Base-by-base conservation (phyloP, 2,113 vertebrate species). In the Empidonax alnorum region DNA sequence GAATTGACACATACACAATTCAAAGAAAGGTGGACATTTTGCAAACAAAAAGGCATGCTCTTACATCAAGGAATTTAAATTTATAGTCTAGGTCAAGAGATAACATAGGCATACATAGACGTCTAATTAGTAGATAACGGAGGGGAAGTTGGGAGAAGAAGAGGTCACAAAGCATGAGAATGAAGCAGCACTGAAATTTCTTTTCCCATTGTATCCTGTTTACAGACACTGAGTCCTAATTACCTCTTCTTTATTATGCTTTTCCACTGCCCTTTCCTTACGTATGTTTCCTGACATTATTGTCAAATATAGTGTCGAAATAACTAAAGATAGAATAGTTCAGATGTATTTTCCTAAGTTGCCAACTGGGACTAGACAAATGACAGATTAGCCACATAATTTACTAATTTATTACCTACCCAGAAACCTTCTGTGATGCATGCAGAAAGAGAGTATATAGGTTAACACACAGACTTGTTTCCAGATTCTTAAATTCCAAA, bases 71-170 rank as follows among this genome's bases (percentile, higher is more conserved):
- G 78, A 42, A 61, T 81, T 55, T 41, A 52, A 42, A 61, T 84
- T 55, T 46, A 52, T 9, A 62, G 63, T 61, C 44, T 35, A 68
- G 22, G 63, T n/a, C 31, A 76, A 56, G 12, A 91, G n/a, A 27
- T 55, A 82, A 47, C 1, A 3, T 3, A 84, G 85, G 55, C 3
- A 2, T 31, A 68, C 28, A 49, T 0, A 71, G 30, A 52, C 15
- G 37, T 49, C 39, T 69, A 2, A 78, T 44, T 42, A 77, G 69
- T 6, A 80, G 56, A 53, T 14, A 74, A 49, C 0, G 1, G 47
- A 56, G 47, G 25, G 33, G 23, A 85, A 82, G 24, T 12, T n/a
- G 20, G 49, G 9, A 67, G 58, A 24, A 77, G 49, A 68, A 49
- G 28, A 61, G 19, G 42, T 71, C 46, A 78, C 31, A 74, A 87